phyloP scores from a whole-genome alignment of 1,140 invertebrate genomes.

The Eupristina koningsbergeri region DNA sequence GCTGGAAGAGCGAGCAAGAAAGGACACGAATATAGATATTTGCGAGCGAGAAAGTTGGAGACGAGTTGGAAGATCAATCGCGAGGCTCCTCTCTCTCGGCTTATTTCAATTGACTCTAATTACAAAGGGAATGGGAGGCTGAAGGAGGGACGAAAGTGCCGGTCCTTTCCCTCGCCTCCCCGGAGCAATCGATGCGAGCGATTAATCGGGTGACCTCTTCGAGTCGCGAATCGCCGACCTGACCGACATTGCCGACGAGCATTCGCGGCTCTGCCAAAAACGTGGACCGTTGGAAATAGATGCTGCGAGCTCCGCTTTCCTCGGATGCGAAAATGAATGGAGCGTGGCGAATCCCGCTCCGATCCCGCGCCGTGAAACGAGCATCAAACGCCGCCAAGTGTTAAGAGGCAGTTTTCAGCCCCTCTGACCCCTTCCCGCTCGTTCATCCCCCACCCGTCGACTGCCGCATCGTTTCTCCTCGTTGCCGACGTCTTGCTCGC shows the following conservation, averaged over 20 bases:
- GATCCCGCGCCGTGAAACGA: conserved; percentile 34
- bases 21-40: conserved; percentile 17
- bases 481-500: no score
- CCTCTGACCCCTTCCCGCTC: background rate
- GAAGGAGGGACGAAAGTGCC: background rate
- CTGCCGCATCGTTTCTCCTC: background rate
- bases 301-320: no score
- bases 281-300: conserved; percentile 21
- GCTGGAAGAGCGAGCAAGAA: conserved; percentile 1
- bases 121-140: background rate
- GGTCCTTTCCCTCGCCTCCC: background rate
- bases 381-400: conserved; percentile 41
- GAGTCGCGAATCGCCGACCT: background rate
- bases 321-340: conserved; percentile 1
- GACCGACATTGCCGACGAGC: background rate
- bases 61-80: conserved; percentile 36
- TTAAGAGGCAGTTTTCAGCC: conserved; percentile 59
- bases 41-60: background rate
- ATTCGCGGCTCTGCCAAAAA: background rate
- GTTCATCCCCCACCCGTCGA: background rate
- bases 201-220: background rate
- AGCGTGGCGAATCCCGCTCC: conserved; percentile 2
- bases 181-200: conserved; percentile 5
- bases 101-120: conserved; percentile 46
- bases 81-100: background rate